Base-by-base conservation (phyloP, 2,113 vertebrate genomes). In the Scalopus aquaticus region DNA sequence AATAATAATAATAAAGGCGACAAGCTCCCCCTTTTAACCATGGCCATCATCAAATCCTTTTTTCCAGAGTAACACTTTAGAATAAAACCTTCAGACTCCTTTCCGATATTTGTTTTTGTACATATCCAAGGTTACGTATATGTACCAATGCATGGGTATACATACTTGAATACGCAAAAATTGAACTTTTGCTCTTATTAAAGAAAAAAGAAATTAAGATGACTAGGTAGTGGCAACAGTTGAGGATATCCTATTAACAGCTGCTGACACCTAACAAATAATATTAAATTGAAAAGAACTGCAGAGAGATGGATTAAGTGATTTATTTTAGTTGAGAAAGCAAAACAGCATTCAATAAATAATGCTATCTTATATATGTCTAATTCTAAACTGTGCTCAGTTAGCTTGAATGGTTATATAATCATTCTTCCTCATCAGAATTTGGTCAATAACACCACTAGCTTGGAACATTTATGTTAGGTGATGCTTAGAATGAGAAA, bases 171-270 rank as follows among this genome's bases (percentile, higher is more conserved):
- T 65, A 72, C 49, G 80, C n/a, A 44, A 37, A 90, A 80, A 13
- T 42, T 30, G 82, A 51, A 72, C 15, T 80, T 92, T 70, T 88
- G 37, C 72, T 85, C 84, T 54, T 89, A 76, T 49, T 76, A 94
- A 39, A 32, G 3, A 24, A 24, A 42, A n/a, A 16, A 54, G 49
- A 44, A 73, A 88, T 30, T n/a, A 76, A 72, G 54, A 39, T 76
- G 6, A 65, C 20, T 9, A 51, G 49, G 37, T 70, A n/a, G 56
- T 32, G 64, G 22, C 28, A 93, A 30, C 91, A 83, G 11, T 30
- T 30, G 73, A 60, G 64, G 15, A 65, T 67, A 3, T 84, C n/a
- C 70, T 88, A 58, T 74, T 73, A 82, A 81, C 42, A 91, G 16
- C 15, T 84, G 37, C 37, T 80, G 60, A 90, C 37, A 51, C 13